A percentile compares a stretch with the other conserved stretches of the same genome.
These are phyloP conservation scores for Drosophila histrio DNA, from an alignment of 2,888 invertebrate genomes.

Conservation along the genomic window DNA sequence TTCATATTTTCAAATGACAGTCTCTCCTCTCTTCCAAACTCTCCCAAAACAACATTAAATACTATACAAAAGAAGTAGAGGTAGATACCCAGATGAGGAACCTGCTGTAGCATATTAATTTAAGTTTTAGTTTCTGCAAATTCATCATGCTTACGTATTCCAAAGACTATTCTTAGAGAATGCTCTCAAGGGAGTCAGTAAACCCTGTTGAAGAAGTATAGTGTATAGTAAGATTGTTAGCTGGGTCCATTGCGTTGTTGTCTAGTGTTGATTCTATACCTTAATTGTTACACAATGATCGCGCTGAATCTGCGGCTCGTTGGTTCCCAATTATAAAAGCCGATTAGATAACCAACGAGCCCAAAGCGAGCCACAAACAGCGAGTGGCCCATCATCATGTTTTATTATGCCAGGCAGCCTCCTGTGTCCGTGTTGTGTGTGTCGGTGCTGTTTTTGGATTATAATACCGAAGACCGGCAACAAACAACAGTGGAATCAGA, in stretches of 20 bases:
- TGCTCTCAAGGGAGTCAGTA: constrained; percentile 35
- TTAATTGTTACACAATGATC: constrained; percentile 79
- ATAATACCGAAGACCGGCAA: constrained; percentile 53
- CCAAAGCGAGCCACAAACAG: constrained; percentile 48
- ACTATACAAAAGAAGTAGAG: background rate
- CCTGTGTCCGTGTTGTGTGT: constrained; percentile 29
- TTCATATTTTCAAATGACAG: background rate
- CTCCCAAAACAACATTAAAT: constrained; percentile 4
- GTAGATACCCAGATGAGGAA: constrained; percentile 11
- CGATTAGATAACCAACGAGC: constrained; percentile 74
- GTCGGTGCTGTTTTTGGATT: constrained; percentile 69
- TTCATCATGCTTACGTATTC: constrained; percentile 47
- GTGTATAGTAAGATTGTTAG: constrained; percentile 15
- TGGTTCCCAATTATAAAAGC: constrained; percentile 77
- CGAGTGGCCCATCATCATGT: constrained; percentile 74
- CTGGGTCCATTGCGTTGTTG: constrained; percentile 31
- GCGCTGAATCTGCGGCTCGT: constrained; percentile 72
- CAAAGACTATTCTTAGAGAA: constrained; percentile 10
- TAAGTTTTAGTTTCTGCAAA: constrained; percentile 42
- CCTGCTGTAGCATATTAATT: constrained; percentile 39
- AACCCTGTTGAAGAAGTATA: constrained; percentile 2
- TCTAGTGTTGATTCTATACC: constrained; percentile 67
- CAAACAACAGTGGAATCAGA: constrained; percentile 34
- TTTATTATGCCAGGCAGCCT: constrained; percentile 61
- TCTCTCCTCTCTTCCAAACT: background rate